A percentile compares a stretch with the other conserved stretches of the same genome.
Conservation (phyloP, 2,113 vertebrate genomes). For the Malurus elegans region DNA sequence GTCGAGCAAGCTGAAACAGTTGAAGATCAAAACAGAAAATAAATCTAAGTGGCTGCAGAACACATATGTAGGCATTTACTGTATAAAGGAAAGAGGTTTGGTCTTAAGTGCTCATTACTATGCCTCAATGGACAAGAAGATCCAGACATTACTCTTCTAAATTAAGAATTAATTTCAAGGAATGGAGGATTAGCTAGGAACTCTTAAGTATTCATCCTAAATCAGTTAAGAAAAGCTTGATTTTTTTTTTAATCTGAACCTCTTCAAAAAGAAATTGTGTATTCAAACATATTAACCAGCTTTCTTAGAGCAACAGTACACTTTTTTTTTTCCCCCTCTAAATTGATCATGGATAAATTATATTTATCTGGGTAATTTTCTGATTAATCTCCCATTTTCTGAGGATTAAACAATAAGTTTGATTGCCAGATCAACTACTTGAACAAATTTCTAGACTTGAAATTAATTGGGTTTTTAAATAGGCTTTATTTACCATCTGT, state of each 20-base stretch:
- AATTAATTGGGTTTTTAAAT: background rate
- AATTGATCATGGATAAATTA: background rate
- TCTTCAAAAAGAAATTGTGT: background rate
- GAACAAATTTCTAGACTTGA: background rate
- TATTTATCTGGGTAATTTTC: background rate
- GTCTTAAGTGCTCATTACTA: background rate
- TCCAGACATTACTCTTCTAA: background rate
- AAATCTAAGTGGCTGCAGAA: conserved; percentile 18
- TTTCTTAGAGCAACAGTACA: background rate
- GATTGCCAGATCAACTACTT: background rate
- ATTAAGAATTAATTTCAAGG: background rate
- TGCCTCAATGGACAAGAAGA: background rate
- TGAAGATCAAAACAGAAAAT: conserved; percentile 11
- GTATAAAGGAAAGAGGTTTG: background rate
- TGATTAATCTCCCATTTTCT: background rate
- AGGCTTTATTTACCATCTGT: background rate
- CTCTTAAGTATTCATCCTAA: background rate
- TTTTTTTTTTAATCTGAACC: background rate
- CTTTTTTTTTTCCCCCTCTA: background rate
- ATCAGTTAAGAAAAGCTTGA: background rate
- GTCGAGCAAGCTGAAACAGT: background rate
- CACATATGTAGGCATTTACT: background rate
- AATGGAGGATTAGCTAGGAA: background rate
- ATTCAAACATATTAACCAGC: background rate
- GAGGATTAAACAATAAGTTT: background rate